Evolutionary conservation across 2,113 vertebrate genomes (phyloP).

Genomic region (Chaetodon trifascialis): DNA sequence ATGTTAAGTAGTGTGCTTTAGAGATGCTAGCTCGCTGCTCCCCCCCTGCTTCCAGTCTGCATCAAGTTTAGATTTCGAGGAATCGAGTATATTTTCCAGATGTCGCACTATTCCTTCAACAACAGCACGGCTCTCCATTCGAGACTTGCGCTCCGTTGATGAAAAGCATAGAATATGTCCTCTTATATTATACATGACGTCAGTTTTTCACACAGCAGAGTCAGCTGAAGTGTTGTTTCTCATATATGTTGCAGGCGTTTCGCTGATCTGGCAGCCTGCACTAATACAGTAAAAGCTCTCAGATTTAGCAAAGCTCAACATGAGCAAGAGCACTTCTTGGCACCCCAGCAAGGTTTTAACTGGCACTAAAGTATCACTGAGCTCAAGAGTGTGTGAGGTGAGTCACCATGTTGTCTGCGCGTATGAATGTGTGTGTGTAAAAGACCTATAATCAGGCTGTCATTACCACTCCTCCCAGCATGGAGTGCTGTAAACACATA

Average conservation of each 20-base stretch:
- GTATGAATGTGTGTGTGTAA: conserved; percentile 17
- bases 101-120: not conserved
- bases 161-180: conserved; percentile 4
- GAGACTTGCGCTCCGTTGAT: not conserved
- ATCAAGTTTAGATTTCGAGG: too few relatives aligned
- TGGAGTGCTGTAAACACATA: conserved; percentile 45
- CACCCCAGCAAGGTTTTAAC: conserved; percentile 22
- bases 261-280: conserved; percentile 25
- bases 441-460: conserved; percentile 46
- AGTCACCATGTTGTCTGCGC: conserved; percentile 33
- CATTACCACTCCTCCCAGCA: conserved; percentile 33
- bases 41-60: too few relatives aligned
- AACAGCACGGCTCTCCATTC: not conserved
- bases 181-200: not conserved
- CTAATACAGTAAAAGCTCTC: conserved; percentile 24
- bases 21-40: too few relatives aligned
- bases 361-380: conserved; percentile 24
- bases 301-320: conserved; percentile 11
- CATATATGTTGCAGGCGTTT: not conserved
- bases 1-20: too few relatives aligned
- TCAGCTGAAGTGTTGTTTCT: not conserved
- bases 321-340: conserved; percentile 29
- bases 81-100: not conserved
- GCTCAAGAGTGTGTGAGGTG: conserved; percentile 39
- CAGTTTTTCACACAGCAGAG: not conserved